Evolutionary conservation across 2,113 vertebrate genomes (phyloP), one percentile per base, ranked within the genome.

Genomic region (Leptobrachium ailaonicum): DNA sequence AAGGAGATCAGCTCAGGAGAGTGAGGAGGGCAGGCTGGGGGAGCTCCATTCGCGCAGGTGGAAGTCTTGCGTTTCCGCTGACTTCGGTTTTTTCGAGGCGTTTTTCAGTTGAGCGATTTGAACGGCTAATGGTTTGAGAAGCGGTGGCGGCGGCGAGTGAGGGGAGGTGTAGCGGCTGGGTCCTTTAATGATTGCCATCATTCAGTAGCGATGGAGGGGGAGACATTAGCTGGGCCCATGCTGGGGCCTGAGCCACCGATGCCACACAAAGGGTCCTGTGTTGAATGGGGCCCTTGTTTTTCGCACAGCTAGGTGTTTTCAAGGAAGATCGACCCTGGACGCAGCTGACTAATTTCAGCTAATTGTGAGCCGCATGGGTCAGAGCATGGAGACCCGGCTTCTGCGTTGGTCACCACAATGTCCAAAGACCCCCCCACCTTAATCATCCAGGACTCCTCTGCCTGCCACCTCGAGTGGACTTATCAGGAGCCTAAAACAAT

Each of bases 331-430:
- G 85, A 86, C 82, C 82, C 83, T 77, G 83, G 88, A 87, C 80
- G 86, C 87, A 90, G 91, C 66, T 86, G 91, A 93, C 86, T 93
- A 92, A 93, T 93, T 88, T 81, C 79, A 88, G 87, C 92, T 96
- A 96, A 96, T 95, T 96, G 93, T 90, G 87, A 87, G 88, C 89
- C 87, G 84, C 82, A 87, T 82, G 90, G 90, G 90, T 92, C 88
- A 90, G 83, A 86, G 86, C 84, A 84, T 75, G 85, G 89, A 90
- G 85, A 88, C 79, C 84, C 71, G 0, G 43, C 69, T 88, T 84
- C 87, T 63, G 83, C 87, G 82, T 82, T 32, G 82, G 83, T 85
- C 76, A 75, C 84, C 87, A 79, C 87, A 91, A 90, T 86, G 3
- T 13, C 56, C 56, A 11, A 11, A 6, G 3, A 12, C 56, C 2